Evolutionary conservation across 2,113 vertebrate genomes (phyloP), one percentile per base, ranked within the genome.

Genomic region (Antigone vipio): DNA sequence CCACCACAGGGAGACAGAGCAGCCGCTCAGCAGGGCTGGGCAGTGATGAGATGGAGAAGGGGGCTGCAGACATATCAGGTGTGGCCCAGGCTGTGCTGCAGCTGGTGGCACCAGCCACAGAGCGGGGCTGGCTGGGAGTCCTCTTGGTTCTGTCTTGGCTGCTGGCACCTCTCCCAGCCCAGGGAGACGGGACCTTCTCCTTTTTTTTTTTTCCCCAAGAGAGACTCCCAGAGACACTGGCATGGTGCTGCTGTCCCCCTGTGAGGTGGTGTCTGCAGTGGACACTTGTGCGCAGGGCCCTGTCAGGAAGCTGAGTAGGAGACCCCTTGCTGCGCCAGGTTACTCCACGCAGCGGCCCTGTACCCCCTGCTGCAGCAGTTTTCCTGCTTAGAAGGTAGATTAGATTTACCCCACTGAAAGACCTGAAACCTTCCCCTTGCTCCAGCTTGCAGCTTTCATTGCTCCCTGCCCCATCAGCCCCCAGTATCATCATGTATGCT

Each of bases 1-100:
- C 13, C 34, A 6, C 27, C 2, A 0, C 8, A 6, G 47, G n/a
- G 52, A 58, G 14, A 18, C 0, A 2, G 35, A 64, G 72, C 35
- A 21, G 50, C 30, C 1, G 24, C 22, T 50, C 21, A 22, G 38
- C 27, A 32, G 59, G 29, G 40, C 40, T 35, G 56, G 42, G 49
- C 4, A 3, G 59, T 15, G 19, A 4, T 35, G 32, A 26, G n/a
- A 14, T 42, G 50, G 83, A 55, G 44, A 29, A 45, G 56, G 4
- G 30, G 62, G 21, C 62, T 68, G 62, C 26, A 9, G 55, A 26
- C 15, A 18, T 7, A 3, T 18, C 15, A 15, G 47, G 11, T 38
- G 24, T 22, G 52, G 20, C 45, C 35, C 12, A 19, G 52, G 9
- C 50, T 10, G 27, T 20, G 4, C 32, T 44, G 35, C 30, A 59